These are phyloP conservation scores for Amniataba percoides DNA, from an alignment of 2,797 vertebrate genomes.

Conservation along the genomic window DNA sequence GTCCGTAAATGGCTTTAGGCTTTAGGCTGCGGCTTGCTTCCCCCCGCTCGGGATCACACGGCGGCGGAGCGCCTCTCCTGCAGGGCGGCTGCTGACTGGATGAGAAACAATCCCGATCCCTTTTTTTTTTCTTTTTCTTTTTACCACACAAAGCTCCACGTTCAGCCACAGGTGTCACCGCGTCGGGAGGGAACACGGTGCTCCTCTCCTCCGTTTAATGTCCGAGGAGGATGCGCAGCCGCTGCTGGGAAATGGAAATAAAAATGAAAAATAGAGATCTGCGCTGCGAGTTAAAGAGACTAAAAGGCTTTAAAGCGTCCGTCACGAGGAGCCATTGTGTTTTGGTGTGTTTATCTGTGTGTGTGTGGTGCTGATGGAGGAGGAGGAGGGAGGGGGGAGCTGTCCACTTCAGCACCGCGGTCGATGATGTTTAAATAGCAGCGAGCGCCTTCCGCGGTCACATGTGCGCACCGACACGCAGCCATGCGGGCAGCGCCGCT, in stretches of 20 bases:
- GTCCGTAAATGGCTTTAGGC: conserved; percentile 81
- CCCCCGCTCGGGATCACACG: conserved; percentile 70
- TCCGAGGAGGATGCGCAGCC: conserved; percentile 13
- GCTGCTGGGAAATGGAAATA: neutral
- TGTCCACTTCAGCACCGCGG: conserved; percentile 65
- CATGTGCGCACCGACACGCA: conserved; percentile 64
- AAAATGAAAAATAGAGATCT: neutral
- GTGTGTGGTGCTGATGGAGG: neutral
- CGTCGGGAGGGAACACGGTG: neutral
- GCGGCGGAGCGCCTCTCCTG: conserved; percentile 42
- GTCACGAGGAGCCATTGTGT: neutral
- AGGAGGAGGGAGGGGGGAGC: conserved; percentile 32
- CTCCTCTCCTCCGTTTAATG: conserved; percentile 14
- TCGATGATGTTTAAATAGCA: conserved; percentile 76
- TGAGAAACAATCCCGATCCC: conserved; percentile 41
- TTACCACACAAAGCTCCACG: conserved; percentile 9
- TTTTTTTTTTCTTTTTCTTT: neutral
- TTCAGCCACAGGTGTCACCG: conserved; percentile 76
- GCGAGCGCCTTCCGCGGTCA: conserved; percentile 72
- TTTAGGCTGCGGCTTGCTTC: no score
- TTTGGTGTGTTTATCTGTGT: conserved; percentile 24
- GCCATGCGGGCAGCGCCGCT: conserved; percentile 45
- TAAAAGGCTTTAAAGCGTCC: neutral
- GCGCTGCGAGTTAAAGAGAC: neutral
- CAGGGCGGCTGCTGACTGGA: conserved; percentile 28